Base-by-base conservation (phyloP, 2,797 vertebrate species). In the Hippoglossus hippoglossus region DNA sequence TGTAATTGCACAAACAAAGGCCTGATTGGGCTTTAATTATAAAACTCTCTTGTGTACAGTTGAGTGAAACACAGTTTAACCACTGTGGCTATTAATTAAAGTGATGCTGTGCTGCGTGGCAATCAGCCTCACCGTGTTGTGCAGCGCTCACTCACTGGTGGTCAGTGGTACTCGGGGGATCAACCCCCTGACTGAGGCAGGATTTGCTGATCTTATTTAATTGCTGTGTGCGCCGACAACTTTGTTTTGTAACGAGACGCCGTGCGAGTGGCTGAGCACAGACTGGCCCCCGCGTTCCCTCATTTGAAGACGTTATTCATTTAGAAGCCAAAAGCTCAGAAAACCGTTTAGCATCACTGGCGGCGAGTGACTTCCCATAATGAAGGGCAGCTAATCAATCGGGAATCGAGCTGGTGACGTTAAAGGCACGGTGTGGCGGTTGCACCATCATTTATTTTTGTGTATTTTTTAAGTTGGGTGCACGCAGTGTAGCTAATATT, bases 381-480 rank as follows among this genome's bases (percentile, higher is more conserved):
- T 69, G 79, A 87, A 79, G 83, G 86, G 80, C 86, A 79, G 84
- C 79, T 87, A 87, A 91, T 93, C 91, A 89, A 90, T 92, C 73
- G 69, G 31, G 31, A 72, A 85, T 88, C 75, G 85, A 86, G 87
- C 79, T 69, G 87, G 85, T 87, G 84, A 89, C 87, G 88, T 86
- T 86, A 80, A 81, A 84, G 67, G 76, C 67, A 58, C 13, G 36
- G 79, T 36, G 34, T 36, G 34, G 34, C 34, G 10, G 34, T 12
- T 12, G 10, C 34, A 11, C 34, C 9, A 36, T 36, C 34, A 11
- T 36, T 11, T 36, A 36, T 12, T 13, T 36, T 11, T 11, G 34
- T 36, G 0, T 36, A 36, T 36, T 36, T 36, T 36, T 11, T 36
- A 36, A 13, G 34, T 36, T 36, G 34, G 3, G 34, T 36, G 34